A percentile compares a stretch with the other conserved stretches of the same genome.
Evolutionary conservation across 2,888 invertebrate genomes (phyloP).

Genomic region (Eumerus sabulonum): DNA sequence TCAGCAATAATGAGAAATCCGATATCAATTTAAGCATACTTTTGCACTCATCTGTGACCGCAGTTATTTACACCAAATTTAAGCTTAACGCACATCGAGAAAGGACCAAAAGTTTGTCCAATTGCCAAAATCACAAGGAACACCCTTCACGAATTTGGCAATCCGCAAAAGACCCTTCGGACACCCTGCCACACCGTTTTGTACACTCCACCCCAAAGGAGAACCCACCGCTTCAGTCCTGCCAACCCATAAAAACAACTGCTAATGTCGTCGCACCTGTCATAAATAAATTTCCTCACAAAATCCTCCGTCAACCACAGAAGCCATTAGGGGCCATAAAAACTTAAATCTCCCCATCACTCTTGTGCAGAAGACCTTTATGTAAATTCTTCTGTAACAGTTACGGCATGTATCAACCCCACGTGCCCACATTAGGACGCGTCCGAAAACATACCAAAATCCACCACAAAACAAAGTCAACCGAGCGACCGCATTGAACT

Average conservation of each 20-base stretch:
- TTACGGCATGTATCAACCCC: slow-evolving; percentile 41
- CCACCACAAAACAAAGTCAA: slow-evolving; percentile 23
- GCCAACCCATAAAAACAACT: slow-evolving; percentile 33
- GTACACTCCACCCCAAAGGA: too few relatives aligned
- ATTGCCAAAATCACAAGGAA: too few relatives aligned
- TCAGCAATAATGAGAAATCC: too few relatives aligned
- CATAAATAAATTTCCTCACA: slow-evolving; percentile 42
- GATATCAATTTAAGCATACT: too few relatives aligned
- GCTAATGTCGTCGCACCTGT: slow-evolving; percentile 47
- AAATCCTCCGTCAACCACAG: slow-evolving; percentile 40
- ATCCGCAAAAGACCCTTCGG: too few relatives aligned
- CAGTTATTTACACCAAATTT: too few relatives aligned
- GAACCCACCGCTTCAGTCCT: background rate
- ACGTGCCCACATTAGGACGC: slow-evolving; percentile 23
- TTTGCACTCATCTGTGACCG: too few relatives aligned
- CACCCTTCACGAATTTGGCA: too few relatives aligned
- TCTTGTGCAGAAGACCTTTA: slow-evolving; percentile 24
- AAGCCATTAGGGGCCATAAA: slow-evolving; percentile 57
- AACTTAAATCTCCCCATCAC: background rate
- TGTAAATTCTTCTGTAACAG: slow-evolving; percentile 45
- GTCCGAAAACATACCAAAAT: slow-evolving; percentile 38
- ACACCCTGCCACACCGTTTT: too few relatives aligned
- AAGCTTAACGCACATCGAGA: too few relatives aligned
- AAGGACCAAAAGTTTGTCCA: too few relatives aligned
- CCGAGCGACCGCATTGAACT: slow-evolving; percentile 3